phyloP scores from a whole-genome alignment of 2,113 vertebrate genomes.

The Sander lucioperca region DNA sequence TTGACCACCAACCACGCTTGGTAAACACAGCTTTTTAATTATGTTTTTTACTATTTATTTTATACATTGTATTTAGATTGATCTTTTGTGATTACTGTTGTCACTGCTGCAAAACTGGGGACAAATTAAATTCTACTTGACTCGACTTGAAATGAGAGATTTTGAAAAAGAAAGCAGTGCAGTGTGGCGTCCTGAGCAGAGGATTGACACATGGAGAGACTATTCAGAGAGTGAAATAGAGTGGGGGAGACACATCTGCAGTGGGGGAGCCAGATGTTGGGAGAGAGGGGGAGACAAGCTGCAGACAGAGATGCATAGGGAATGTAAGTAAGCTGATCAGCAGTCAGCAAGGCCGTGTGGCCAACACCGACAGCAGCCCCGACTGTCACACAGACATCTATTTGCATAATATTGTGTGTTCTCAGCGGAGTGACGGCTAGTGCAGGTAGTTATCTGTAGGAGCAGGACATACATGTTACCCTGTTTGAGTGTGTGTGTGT shows the following conservation, averaged over 20 bases:
- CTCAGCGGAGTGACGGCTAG: slow-evolving; percentile 78
- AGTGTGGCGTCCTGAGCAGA: slow-evolving; percentile 5
- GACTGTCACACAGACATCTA: slow-evolving; percentile 66
- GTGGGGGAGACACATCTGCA: slow-evolving; percentile 4
- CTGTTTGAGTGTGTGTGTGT: slow-evolving; percentile 33
- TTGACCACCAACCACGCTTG: too few species aligned
- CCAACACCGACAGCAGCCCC: slow-evolving; percentile 43
- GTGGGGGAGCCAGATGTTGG: slow-evolving; percentile 30
- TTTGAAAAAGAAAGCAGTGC: slow-evolving; percentile 10
- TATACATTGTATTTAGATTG: too few species aligned
- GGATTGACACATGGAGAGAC: slow-evolving; percentile 14
- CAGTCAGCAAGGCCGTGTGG: slow-evolving; percentile 61
- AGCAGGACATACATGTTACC: slow-evolving; percentile 50
- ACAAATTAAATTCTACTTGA: too few species aligned
- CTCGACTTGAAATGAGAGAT: not conserved
- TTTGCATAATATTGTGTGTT: slow-evolving; percentile 86
- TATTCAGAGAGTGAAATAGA: slow-evolving; percentile 34
- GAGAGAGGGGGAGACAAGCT: slow-evolving; percentile 29
- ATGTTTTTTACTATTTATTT: too few species aligned
- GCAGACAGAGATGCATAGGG: slow-evolving; percentile 31
- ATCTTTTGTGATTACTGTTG: too few species aligned
- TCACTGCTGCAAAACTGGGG: too few species aligned
- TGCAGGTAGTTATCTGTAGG: slow-evolving; percentile 79
- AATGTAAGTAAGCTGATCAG: slow-evolving; percentile 68
- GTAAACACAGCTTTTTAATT: too few species aligned